Percentiles rank a stretch among this genome's conserved stretches.
These are phyloP conservation scores for Papilio machaon DNA, from an alignment of 1,140 invertebrate species.

Conservation along the genomic window DNA sequence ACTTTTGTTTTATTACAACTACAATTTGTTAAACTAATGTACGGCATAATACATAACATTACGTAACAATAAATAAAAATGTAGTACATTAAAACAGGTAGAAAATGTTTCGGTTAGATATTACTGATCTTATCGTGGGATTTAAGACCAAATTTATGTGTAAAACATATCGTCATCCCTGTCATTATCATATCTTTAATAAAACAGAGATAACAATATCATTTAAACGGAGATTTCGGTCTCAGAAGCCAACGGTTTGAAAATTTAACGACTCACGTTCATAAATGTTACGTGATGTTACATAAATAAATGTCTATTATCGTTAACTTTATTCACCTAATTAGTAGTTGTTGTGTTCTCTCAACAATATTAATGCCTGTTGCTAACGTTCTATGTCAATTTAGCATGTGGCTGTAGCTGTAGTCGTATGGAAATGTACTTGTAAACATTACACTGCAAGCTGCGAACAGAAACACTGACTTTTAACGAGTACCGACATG, in stretches of 20 bases:
- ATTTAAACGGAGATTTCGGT: too few relatives aligned
- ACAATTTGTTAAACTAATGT: conserved; percentile 32
- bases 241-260: too few relatives aligned
- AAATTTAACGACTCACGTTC: too few relatives aligned
- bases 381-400: neutral
- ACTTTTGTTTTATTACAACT: conserved; percentile 20
- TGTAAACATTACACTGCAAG: neutral
- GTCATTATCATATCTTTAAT: too few relatives aligned
- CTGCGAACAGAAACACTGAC: neutral
- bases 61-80: conserved; percentile 12
- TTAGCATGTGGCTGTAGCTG: neutral
- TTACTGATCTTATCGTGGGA: too few relatives aligned
- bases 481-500: conserved; percentile 24
- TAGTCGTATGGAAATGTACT: neutral
- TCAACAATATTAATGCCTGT: neutral
- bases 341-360: conserved; percentile 23
- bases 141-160: too few relatives aligned
- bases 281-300: too few relatives aligned
- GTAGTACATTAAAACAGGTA: neutral
- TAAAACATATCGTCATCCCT: too few relatives aligned
- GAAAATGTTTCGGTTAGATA: neutral
- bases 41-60: neutral
- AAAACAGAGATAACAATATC: too few relatives aligned
- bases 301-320: too few relatives aligned
- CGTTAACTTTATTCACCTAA: neutral